A percentile compares a stretch with the other conserved stretches of the same genome.
phyloP scores from a whole-genome alignment of 2,113 vertebrate species.

The Platycercus adscitus region DNA sequence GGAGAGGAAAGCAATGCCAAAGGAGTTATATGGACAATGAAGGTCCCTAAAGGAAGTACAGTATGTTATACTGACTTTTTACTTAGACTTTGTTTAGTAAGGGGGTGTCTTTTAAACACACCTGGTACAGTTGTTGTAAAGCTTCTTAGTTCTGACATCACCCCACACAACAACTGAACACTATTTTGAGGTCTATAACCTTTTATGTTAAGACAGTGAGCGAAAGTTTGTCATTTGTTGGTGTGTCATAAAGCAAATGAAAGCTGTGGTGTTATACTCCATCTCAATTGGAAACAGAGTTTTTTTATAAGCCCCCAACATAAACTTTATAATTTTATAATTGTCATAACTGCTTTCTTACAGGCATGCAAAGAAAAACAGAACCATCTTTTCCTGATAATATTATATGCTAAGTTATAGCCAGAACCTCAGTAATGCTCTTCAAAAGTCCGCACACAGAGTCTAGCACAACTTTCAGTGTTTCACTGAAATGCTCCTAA shows the following conservation, averaged over 20 bases:
- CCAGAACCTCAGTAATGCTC: background rate
- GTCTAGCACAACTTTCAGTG: background rate
- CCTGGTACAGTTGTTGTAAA: background rate
- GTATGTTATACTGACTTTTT: conserved; percentile 72
- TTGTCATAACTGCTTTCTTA: background rate
- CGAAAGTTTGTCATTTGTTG: background rate
- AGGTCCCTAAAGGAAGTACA: conserved; percentile 91
- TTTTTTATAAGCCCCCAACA: background rate
- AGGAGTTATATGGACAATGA: conserved; percentile 96
- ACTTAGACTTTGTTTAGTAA: background rate
- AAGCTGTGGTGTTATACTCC: background rate
- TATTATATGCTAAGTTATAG: background rate
- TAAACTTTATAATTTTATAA: background rate
- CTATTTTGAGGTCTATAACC: background rate
- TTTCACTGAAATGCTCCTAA: background rate
- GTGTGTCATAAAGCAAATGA: background rate
- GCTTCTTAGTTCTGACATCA: background rate
- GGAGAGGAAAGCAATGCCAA: conserved; percentile 97
- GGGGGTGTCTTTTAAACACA: background rate
- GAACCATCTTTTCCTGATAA: background rate
- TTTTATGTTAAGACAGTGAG: background rate
- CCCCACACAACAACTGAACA: background rate
- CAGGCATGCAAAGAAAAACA: background rate
- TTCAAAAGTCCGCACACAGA: background rate
- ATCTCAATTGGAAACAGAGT: background rate